Evolutionary conservation across 2,113 vertebrate genomes (phyloP), one percentile per base, ranked within the genome.

Genomic region (Excalfactoria chinensis): DNA sequence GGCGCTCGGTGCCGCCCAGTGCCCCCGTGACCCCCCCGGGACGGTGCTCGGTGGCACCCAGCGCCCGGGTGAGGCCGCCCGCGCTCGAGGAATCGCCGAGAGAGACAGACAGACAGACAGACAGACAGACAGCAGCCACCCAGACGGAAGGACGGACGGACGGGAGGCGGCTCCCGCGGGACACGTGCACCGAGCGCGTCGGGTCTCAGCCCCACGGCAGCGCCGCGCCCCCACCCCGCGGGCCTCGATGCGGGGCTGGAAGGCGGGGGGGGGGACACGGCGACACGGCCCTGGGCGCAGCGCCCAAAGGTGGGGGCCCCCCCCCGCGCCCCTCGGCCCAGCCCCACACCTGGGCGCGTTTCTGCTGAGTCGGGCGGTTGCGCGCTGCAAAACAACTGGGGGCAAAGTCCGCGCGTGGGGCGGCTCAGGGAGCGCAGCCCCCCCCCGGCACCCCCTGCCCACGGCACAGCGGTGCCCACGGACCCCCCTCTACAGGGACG

Each of bases 341-440:
- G 75, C 72, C 89, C 93, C 89, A 92, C 88, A 12, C 89, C 91
- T 89, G 51, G 83, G 89, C 71, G 69, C 40, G 67, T 88, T 95
- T 96, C 89, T 95, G 95, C 95, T 93, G 95, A 96, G 89, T 93
- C 80, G 86, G 86, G 86, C 56, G 69, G 76, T 93, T 93, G 63
- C 84, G 64, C 60, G 11, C 68, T 7, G 20, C 68, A 95, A 95
- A 96, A 96, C 93, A 96, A 92, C 76, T 53, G 60, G 76, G 92
- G 84, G 59, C 89, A 96, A 96, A 96, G 95, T 96, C 93, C 95
- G 72, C 93, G 87, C 89, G 76, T 86, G 87, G 87, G 87, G 60
- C 2, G 13, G 43, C 3, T 6, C 87, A 69, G 1, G 46, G 89
- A 93, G 86, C 51, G 15, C 26, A 14, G 51, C 51, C 51, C 51